phyloP scores from a whole-genome alignment of 2,888 invertebrate genomes.

The Pocota personata region DNA sequence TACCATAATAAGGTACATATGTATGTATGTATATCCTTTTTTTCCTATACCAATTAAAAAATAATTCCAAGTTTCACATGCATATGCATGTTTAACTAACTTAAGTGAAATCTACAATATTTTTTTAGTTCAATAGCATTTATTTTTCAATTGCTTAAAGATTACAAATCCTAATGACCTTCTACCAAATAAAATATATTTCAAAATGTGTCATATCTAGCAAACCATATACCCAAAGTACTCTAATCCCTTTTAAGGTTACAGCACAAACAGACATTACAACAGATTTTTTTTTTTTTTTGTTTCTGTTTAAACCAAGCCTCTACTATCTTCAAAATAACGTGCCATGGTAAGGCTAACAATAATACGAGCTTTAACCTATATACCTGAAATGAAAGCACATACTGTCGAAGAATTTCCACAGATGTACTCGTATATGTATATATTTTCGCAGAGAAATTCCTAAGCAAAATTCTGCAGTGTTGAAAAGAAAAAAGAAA shows the following conservation, averaged over 20 bases:
- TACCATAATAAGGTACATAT: no score
- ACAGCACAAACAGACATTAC: constrained; percentile 1
- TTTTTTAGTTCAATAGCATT: background rate
- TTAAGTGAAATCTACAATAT: no score
- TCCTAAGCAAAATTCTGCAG: constrained; percentile 63
- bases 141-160: background rate
- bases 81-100: no score
- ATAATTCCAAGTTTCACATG: no score
- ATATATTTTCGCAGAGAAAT: constrained; percentile 29
- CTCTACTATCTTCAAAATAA: constrained; percentile 7
- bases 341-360: constrained; percentile 23
- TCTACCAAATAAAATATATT: background rate
- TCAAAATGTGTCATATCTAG: background rate
- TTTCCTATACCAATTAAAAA: no score
- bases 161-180: background rate
- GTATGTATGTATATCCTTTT: no score
- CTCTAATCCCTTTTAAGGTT: constrained; percentile 5
- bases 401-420: constrained; percentile 33
- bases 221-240: background rate
- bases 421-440: background rate
- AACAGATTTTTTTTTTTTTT: background rate
- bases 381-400: constrained; percentile 53
- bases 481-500: constrained; percentile 10
- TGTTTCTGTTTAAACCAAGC: background rate
- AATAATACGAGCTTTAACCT: constrained; percentile 49